Evolutionary conservation across 1,140 invertebrate species (phyloP).

Genomic region (Drosophila melanica): DNA sequence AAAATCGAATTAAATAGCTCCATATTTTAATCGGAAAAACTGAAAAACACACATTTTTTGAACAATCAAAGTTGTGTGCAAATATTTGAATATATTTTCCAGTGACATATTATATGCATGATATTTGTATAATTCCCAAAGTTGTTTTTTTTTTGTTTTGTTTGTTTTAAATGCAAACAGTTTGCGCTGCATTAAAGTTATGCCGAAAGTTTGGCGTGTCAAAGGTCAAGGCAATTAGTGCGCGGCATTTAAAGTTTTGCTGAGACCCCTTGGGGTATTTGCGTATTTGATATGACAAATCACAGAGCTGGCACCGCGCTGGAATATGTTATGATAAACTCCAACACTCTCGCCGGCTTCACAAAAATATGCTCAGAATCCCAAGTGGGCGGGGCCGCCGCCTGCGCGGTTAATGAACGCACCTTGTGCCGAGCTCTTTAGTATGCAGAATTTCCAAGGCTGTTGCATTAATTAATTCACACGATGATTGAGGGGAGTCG

Average conservation of each 20-base stretch:
- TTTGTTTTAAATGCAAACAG: neutral
- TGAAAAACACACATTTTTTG: neutral
- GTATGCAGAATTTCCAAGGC: conserved; percentile 53
- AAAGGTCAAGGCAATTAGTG: conserved; percentile 41
- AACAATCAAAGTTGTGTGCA: too few species aligned
- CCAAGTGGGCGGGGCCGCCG: conserved; percentile 13
- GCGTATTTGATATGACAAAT: conserved; percentile 32
- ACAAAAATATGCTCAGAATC: conserved; percentile 36
- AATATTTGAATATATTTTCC: conserved; percentile 6
- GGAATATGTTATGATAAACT: conserved; percentile 22
- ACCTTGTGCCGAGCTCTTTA: conserved; percentile 37
- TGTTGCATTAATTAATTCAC: conserved; percentile 50
- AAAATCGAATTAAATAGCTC: neutral
- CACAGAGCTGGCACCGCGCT: conserved; percentile 8
- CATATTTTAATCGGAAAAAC: neutral
- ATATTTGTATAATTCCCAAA: too few species aligned
- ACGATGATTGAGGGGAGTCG: conserved; percentile 1
- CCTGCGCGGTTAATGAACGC: conserved; percentile 41
- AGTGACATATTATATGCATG: conserved; percentile 4
- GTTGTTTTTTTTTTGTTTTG: conserved; percentile 1
- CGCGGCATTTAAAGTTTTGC: neutral
- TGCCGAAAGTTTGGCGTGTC: conserved; percentile 14
- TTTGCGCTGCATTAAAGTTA: conserved; percentile 16
- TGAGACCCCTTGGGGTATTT: conserved; percentile 15
- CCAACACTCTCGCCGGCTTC: conserved; percentile 29